Conservation (phyloP, 2,888 invertebrate genomes). For the Leistus spinibarbis region DNA sequence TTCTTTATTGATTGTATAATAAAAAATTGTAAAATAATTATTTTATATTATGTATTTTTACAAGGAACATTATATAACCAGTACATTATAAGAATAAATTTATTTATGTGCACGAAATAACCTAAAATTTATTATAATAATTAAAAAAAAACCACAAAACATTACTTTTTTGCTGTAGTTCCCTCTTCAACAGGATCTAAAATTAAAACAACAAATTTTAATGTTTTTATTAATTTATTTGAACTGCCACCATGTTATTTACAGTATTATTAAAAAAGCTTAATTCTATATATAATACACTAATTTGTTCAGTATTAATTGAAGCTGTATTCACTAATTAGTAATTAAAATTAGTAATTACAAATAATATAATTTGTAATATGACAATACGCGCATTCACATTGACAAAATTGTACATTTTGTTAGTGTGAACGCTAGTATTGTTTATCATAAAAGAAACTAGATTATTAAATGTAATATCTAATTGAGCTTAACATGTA, state of each 20-base stretch:
- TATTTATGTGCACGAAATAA: slow-evolving; percentile 21
- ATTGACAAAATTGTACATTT: no score
- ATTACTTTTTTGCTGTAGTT: slow-evolving; percentile 55
- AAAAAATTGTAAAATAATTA: no score
- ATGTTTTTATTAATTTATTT: not conserved
- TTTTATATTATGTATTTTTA: slow-evolving; percentile 2
- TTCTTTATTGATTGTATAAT: no score
- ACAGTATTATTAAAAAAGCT: slow-evolving; percentile 1
- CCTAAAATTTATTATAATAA: slow-evolving; percentile 17
- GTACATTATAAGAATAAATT: slow-evolving; percentile 32
- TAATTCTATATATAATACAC: not conserved
- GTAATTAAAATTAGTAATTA: no score
- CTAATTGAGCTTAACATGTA: no score
- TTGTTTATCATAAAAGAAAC: no score
- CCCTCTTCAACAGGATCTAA: slow-evolving; percentile 53
- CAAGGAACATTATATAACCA: slow-evolving; percentile 31
- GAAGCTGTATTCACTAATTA: no score
- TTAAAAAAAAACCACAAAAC: no score
- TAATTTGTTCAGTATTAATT: not conserved
- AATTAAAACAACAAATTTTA: slow-evolving; percentile 41
- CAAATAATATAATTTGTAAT: no score
- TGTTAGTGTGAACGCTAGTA: no score
- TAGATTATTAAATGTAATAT: not conserved
- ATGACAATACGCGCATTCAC: no score
- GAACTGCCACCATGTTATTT: not conserved